These are phyloP conservation scores for Anguilla megastoma DNA, from an alignment of 2,797 vertebrate species.

Conservation along the genomic window DNA sequence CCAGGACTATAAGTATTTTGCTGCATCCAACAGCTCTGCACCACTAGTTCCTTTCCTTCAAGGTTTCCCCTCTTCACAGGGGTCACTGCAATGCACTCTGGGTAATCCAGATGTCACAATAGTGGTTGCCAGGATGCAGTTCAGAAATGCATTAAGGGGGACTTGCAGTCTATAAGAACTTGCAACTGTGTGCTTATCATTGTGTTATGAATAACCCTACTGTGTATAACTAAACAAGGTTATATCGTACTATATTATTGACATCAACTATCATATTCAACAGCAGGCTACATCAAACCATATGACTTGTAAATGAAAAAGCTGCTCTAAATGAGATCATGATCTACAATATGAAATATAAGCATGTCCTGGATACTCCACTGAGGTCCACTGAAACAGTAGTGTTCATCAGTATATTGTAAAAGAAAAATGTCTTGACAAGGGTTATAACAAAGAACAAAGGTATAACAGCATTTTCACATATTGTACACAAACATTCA, in stretches of 20 bases:
- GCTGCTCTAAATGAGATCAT: not conserved
- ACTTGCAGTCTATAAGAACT: constrained; percentile 39
- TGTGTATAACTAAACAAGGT: not conserved
- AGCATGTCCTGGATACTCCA: not conserved
- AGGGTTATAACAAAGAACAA: not conserved
- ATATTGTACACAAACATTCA: not conserved
- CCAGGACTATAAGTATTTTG: constrained; percentile 39
- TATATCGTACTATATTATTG: not conserved
- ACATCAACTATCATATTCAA: not conserved
- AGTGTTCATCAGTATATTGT: not conserved
- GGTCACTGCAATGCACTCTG: constrained; percentile 55
- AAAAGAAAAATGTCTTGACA: not conserved
- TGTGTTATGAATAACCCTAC: constrained; percentile 21
- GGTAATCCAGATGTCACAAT: constrained; percentile 68
- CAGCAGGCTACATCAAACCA: not conserved
- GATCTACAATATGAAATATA: not conserved
- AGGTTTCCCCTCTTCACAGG: constrained; percentile 37
- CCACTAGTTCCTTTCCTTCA: constrained; percentile 3
- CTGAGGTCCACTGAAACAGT: not conserved
- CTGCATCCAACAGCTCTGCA: constrained; percentile 41
- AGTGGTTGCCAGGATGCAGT: constrained; percentile 67
- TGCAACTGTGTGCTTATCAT: constrained; percentile 32
- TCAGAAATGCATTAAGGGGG: constrained; percentile 56
- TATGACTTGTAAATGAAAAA: not conserved
- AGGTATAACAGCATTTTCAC: not conserved